phyloP scores from a whole-genome alignment of 2,797 vertebrate genomes.

The Silurus aristotelis region DNA sequence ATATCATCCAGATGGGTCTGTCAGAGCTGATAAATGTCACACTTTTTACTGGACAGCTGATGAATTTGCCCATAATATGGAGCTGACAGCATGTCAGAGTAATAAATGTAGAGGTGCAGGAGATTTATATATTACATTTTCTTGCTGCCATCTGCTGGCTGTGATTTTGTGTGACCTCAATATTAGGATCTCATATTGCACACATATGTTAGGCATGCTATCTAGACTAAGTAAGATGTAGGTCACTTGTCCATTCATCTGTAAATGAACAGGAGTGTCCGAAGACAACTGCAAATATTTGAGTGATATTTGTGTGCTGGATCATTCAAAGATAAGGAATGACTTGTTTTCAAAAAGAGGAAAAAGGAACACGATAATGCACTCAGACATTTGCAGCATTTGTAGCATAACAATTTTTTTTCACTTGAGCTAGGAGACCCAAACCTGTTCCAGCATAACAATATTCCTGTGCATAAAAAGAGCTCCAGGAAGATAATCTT shows the following conservation, averaged over 20 bases:
- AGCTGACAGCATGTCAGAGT: slow-evolving; percentile 27
- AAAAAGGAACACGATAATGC: background rate
- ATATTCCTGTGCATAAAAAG: too few species aligned
- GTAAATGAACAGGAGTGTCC: background rate
- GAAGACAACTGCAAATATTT: background rate
- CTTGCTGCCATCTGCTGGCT: slow-evolving; percentile 70
- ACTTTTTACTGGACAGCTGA: background rate
- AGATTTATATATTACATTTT: slow-evolving; percentile 34
- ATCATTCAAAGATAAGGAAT: background rate
- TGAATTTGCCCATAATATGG: slow-evolving; percentile 18
- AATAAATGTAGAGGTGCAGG: slow-evolving; percentile 18
- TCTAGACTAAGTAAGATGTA: background rate
- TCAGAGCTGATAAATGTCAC: slow-evolving; percentile 28
- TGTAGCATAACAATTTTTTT: too few species aligned
- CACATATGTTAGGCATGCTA: background rate
- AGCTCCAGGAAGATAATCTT: too few species aligned
- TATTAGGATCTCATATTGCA: background rate
- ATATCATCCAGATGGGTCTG: background rate
- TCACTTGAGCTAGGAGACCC: too few species aligned
- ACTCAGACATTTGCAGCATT: background rate
- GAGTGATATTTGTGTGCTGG: background rate
- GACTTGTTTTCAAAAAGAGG: background rate
- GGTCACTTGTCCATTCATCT: background rate
- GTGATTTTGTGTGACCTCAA: background rate
- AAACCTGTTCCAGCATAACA: too few species aligned